phyloP scores from a whole-genome alignment of 2,888 invertebrate genomes.

The Xiphydria camelus region DNA sequence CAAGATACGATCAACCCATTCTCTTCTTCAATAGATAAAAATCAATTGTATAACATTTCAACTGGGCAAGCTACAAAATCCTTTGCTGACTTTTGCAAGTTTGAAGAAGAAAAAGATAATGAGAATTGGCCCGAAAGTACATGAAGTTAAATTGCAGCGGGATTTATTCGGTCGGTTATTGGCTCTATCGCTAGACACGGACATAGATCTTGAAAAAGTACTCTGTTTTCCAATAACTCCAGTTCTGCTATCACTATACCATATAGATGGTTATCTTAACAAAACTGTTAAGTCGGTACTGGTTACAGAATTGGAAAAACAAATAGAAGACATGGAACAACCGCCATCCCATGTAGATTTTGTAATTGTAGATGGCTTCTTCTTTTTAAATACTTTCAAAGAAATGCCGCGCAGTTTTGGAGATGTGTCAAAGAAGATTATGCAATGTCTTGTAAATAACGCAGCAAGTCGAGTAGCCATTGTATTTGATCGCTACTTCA shows the following conservation, averaged over 20 bases:
- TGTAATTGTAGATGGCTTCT: constrained; percentile 7
- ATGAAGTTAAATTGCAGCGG: constrained; percentile 21
- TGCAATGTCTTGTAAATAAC: constrained; percentile 3
- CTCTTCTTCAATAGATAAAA: constrained; percentile 18
- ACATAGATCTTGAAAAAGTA: constrained; percentile 14
- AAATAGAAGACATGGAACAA: constrained; percentile 1
- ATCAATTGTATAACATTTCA: constrained; percentile 26
- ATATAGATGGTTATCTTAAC: constrained; percentile 4
- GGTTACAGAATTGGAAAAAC: constrained; percentile 1
- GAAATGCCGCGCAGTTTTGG: constrained; percentile 1
- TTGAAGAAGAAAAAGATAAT: constrained; percentile 16
- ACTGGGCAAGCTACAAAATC: constrained; percentile 31
- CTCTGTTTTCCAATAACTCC: constrained; percentile 13
- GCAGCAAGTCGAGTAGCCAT: constrained; percentile 5
- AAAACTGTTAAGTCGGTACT: constrained; percentile 10
- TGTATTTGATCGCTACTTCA: constrained; percentile 19
- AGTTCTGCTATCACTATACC: constrained; percentile 8
- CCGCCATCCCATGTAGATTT: constrained; percentile 5
- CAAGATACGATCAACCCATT: constrained; percentile 32
- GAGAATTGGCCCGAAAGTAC: constrained; percentile 13
- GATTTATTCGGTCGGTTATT: too few relatives aligned
- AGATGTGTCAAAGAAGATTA: constrained; percentile 2
- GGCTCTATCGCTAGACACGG: constrained; percentile 15
- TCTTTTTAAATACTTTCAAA: too few relatives aligned
- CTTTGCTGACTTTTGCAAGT: constrained; percentile 24